Evolutionary conservation across 1,140 invertebrate genomes (phyloP).

Genomic region (Pygmarrhopalites habei): DNA sequence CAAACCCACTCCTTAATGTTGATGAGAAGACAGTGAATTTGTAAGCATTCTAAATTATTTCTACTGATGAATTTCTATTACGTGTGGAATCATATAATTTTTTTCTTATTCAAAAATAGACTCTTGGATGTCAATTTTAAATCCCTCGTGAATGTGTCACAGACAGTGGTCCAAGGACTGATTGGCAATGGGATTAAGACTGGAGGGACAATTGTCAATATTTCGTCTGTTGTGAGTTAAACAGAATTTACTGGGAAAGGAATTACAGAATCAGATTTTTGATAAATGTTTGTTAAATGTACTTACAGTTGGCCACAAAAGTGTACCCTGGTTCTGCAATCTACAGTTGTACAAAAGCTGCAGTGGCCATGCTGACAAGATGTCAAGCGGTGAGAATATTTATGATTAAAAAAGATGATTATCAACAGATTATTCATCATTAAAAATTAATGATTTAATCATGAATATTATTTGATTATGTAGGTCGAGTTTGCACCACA

Average conservation of each 20-base stretch:
- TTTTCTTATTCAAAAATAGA: background rate
- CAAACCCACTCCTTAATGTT: slow-evolving; percentile 57
- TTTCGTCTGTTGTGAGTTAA: background rate
- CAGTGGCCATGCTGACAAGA: slow-evolving; percentile 45
- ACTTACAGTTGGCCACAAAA: background rate
- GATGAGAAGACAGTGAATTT: slow-evolving; percentile 59
- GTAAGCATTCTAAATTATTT: background rate
- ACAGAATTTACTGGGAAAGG: too few relatives aligned
- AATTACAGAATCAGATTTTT: too few relatives aligned
- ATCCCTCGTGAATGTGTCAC: slow-evolving; percentile 9
- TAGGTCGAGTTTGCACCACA: slow-evolving; percentile 44
- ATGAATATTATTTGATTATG: too few relatives aligned
- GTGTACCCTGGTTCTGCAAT: background rate
- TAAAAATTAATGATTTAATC: too few relatives aligned
- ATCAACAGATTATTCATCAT: too few relatives aligned
- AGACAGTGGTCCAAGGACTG: slow-evolving; percentile 10
- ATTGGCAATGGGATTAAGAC: slow-evolving; percentile 3
- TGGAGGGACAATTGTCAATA: slow-evolving; percentile 14
- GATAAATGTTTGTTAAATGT: too few relatives aligned
- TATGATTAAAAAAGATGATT: too few relatives aligned
- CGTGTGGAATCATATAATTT: too few relatives aligned
- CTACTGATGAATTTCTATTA: too few relatives aligned
- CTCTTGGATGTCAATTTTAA: slow-evolving; percentile 16
- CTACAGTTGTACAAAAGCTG: slow-evolving; percentile 38
- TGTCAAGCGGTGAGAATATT: slow-evolving; percentile 44